phyloP scores from a whole-genome alignment of 2,113 vertebrate species.

The Odocoileus virginianus region DNA sequence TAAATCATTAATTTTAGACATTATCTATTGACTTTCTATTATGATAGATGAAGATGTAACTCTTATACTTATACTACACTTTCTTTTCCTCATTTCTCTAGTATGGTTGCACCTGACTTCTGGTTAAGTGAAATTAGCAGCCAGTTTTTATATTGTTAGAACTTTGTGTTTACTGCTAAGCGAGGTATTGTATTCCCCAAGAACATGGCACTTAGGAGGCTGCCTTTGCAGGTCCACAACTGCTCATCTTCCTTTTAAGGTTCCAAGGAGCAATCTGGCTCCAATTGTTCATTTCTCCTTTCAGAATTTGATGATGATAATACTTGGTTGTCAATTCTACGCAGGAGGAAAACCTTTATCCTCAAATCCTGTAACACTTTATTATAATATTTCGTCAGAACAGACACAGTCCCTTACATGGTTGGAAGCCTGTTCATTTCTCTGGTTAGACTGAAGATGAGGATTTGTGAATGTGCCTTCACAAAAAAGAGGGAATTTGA shows the following conservation, averaged over 20 bases:
- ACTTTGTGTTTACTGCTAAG: neutral
- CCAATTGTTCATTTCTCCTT: neutral
- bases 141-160: neutral
- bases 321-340: neutral
- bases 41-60: neutral
- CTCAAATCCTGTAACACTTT: neutral
- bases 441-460: neutral
- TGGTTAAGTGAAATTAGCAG: neutral
- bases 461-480: neutral
- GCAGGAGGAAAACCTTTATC: neutral
- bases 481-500: neutral
- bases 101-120: neutral
- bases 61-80: neutral
- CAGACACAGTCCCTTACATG: neutral
- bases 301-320: neutral
- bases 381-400: neutral
- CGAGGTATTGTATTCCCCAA: neutral
- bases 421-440: neutral
- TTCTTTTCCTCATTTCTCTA: neutral
- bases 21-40: neutral
- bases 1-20: neutral
- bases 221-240: neutral
- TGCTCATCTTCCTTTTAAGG: neutral
- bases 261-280: neutral
- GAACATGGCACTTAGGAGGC: neutral